A percentile compares a stretch with the other conserved stretches of the same genome.
Conservation (phyloP, 2,113 vertebrate species). For the Himantopus leucocephalus region DNA sequence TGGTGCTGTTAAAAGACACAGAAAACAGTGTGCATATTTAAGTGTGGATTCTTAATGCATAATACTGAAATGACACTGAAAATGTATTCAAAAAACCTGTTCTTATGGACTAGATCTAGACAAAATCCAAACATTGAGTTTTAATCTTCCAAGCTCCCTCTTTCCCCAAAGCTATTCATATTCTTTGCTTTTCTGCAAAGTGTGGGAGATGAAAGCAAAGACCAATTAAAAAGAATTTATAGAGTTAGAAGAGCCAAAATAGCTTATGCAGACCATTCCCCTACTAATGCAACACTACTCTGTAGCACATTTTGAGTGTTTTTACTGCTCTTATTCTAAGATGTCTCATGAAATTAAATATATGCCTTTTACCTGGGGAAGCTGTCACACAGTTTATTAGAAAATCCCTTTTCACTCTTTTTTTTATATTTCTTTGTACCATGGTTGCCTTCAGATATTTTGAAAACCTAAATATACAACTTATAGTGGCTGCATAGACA, state of each 20-base stretch:
- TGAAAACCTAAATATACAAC: not conserved
- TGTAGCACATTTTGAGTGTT: not conserved
- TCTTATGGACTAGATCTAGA: not conserved
- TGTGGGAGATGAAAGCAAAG: not conserved
- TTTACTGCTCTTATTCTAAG: not conserved
- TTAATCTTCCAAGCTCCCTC: not conserved
- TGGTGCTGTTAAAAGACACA: constrained; percentile 22
- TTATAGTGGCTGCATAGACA: not conserved
- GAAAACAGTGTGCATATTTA: not conserved
- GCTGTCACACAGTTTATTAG: not conserved
- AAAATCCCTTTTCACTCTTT: not conserved
- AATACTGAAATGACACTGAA: not conserved
- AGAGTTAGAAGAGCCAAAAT: not conserved
- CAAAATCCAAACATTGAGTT: not conserved
- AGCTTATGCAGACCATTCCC: not conserved
- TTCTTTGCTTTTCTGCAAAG: not conserved
- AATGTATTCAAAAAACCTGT: not conserved
- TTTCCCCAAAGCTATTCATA: not conserved
- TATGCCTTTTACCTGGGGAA: not conserved
- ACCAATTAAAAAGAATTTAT: not conserved
- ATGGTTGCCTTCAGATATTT: not conserved
- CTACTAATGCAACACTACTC: not conserved
- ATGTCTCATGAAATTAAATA: not conserved
- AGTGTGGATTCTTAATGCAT: not conserved
- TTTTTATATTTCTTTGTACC: not conserved